Percentiles rank a stretch among this genome's conserved stretches.
Evolutionary conservation across 64 coral and sea anemone genomes (phyloP).

Genomic region (Montipora efflorescens): DNA sequence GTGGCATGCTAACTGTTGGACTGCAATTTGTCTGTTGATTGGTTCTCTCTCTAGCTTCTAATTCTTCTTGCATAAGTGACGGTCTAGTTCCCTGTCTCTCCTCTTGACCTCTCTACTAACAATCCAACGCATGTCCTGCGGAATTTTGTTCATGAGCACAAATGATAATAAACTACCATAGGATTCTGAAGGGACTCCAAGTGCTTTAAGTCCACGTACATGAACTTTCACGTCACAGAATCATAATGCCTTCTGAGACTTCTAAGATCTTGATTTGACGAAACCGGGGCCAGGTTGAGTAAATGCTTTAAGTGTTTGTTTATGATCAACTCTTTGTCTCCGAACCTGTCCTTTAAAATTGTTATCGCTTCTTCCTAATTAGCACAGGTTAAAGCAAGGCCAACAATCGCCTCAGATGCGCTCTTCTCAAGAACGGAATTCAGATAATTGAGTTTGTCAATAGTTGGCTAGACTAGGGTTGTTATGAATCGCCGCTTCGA

Average conservation of each 20-base stretch:
- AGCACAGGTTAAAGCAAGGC: conserved; percentile 48
- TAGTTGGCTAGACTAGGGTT: neutral
- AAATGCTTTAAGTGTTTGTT: conserved; percentile 62
- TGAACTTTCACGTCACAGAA: neutral
- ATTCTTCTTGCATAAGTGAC: neutral
- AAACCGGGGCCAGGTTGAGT: neutral
- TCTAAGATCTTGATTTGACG: neutral
- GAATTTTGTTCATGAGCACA: conserved; percentile 19
- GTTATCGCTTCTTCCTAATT: conserved; percentile 63
- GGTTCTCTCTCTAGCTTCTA: neutral
- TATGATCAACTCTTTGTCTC: conserved; percentile 52
- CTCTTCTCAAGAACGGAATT: conserved; percentile 30
- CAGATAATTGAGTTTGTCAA: conserved; percentile 71
- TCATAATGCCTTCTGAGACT: conserved; percentile 1
- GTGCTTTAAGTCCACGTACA: conserved; percentile 19
- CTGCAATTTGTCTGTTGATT: neutral
- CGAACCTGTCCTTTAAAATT: conserved; percentile 54
- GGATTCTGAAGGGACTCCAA: conserved; percentile 34
- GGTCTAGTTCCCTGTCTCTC: neutral
- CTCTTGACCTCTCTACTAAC: neutral
- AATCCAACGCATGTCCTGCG: neutral
- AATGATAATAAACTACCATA: conserved; percentile 19
- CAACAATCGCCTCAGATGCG: conserved; percentile 57
- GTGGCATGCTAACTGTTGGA: neutral
- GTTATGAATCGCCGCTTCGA: neutral